phyloP scores from a whole-genome alignment of 1,140 invertebrate genomes.

The Magallana angulata region DNA sequence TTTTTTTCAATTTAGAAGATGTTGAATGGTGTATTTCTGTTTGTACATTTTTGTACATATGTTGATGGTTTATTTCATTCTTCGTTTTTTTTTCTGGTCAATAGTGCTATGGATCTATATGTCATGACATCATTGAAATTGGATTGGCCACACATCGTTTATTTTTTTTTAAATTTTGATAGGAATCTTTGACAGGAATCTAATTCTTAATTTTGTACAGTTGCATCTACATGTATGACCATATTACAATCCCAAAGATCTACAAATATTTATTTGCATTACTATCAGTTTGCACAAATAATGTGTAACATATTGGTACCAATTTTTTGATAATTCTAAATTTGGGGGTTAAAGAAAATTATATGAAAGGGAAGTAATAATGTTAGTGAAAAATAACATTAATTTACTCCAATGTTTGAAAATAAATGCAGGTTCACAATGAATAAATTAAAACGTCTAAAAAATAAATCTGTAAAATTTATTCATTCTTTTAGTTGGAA shows the following conservation, averaged over 20 bases:
- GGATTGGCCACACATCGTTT: background rate
- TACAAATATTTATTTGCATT: background rate
- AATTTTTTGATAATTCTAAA: too few relatives aligned
- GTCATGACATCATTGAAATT: constrained; percentile 1
- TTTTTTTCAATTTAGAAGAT: too few relatives aligned
- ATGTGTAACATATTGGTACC: too few relatives aligned
- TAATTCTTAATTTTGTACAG: too few relatives aligned
- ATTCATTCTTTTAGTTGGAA: background rate
- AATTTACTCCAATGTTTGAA: too few relatives aligned
- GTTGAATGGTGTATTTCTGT: background rate
- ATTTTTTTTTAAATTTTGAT: background rate
- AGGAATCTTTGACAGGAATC: background rate
- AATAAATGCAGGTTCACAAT: too few relatives aligned
- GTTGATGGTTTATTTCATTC: background rate
- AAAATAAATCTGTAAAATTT: too few relatives aligned
- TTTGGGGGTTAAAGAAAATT: too few relatives aligned
- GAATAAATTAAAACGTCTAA: too few relatives aligned
- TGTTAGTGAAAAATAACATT: too few relatives aligned
- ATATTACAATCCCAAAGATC: background rate
- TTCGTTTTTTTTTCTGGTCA: background rate
- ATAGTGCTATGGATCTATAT: background rate
- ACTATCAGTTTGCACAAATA: too few relatives aligned
- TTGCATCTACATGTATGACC: background rate
- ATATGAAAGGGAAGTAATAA: too few relatives aligned
- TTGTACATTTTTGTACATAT: constrained; percentile 4